Conservation (phyloP, 2,797 vertebrate species). For the Hypotaenidia okinawae region DNA sequence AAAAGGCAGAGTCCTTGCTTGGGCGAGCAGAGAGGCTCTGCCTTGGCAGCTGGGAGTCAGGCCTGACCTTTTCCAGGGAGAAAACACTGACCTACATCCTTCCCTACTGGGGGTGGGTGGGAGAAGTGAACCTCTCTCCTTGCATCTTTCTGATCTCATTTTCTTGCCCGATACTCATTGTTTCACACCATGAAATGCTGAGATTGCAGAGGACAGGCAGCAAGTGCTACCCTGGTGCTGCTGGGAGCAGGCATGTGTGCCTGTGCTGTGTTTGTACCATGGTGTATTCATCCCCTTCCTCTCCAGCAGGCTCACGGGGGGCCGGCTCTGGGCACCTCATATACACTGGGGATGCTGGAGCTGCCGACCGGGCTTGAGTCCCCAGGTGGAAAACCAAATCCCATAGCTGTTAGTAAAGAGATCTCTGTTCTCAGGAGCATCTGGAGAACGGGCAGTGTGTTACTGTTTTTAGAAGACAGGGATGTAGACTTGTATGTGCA, state of each 20-base stretch:
- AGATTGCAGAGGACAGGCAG: not conserved
- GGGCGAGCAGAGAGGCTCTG: slow-evolving; percentile 66
- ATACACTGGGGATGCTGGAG: rapidly evolving
- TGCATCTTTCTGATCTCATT: not conserved
- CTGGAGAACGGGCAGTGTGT: not conserved
- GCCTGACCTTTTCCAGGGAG: slow-evolving; percentile 69
- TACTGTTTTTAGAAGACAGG: not conserved
- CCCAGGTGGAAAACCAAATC: rapidly evolving
- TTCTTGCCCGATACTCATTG: not conserved
- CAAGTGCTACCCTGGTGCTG: not conserved
- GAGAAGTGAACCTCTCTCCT: not conserved
- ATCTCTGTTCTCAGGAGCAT: rapidly evolving
- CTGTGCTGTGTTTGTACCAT: not conserved
- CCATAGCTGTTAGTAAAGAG: not conserved
- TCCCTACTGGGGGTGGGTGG: slow-evolving; percentile 23
- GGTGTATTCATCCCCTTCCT: not conserved
- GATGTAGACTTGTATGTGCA: not conserved
- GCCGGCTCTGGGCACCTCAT: rapidly evolving
- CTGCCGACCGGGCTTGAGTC: not conserved
- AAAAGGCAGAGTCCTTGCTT: slow-evolving; percentile 81
- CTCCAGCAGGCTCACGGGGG: not conserved
- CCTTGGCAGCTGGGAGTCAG: slow-evolving; percentile 74
- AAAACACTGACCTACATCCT: slow-evolving; percentile 65
- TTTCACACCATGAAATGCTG: not conserved
- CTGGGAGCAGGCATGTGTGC: not conserved